These are phyloP conservation scores for Genyomyrus donnyi DNA, from an alignment of 2,113 vertebrate genomes.

Conservation along the genomic window DNA sequence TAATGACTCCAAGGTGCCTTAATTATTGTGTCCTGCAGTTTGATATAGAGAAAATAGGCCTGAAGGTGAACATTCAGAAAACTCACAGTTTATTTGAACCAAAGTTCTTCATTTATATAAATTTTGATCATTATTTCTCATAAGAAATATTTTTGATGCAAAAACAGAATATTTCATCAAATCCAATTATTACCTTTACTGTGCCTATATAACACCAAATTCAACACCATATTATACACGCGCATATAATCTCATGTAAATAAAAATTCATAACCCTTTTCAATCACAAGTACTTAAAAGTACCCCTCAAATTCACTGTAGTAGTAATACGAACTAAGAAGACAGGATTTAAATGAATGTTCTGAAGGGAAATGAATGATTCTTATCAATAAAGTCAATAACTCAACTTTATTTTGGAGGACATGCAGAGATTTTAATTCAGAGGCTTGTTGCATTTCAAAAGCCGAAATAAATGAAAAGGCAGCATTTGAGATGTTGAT, in stretches of 20 bases:
- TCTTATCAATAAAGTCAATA: constrained; percentile 1
- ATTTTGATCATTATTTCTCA: background rate
- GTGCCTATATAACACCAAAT: background rate
- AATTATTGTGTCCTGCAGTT: background rate
- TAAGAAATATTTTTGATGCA: background rate
- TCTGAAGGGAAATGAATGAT: background rate
- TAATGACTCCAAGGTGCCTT: background rate
- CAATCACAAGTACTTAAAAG: background rate
- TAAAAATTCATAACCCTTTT: background rate
- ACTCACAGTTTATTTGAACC: background rate
- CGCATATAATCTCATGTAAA: background rate
- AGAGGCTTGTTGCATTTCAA: background rate
- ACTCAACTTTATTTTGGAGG: background rate
- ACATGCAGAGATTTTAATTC: background rate
- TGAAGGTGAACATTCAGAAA: background rate
- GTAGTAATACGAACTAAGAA: background rate
- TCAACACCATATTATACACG: background rate
- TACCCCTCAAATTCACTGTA: background rate
- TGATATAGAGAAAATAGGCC: background rate
- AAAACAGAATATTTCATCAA: background rate
- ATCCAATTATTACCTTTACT: background rate
- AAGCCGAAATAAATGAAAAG: background rate
- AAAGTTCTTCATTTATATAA: background rate
- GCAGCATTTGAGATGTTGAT: background rate
- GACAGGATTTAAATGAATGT: background rate